Evolutionary conservation across 92 coral and sea anemone genomes (phyloP).

Genomic region (Virgularia gustaviana): DNA sequence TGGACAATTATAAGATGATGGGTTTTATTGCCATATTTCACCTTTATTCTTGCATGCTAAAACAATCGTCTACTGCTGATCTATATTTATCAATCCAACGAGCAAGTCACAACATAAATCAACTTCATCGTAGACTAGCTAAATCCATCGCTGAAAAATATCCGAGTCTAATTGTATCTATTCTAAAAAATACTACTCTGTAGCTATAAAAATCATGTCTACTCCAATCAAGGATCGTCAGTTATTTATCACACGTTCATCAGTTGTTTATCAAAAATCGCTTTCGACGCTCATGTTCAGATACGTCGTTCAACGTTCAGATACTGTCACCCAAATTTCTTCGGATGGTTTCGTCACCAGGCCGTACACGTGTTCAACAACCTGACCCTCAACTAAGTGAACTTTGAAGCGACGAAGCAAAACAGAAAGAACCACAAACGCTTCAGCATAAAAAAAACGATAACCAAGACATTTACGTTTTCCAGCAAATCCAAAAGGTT

Average conservation of each 20-base stretch:
- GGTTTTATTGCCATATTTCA: too few relatives aligned
- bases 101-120: too few relatives aligned
- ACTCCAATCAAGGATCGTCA: not conserved
- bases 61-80: too few relatives aligned
- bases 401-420: conserved; percentile 75
- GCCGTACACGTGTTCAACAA: conserved; percentile 66
- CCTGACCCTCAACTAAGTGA: conserved; percentile 78
- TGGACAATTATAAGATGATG: too few relatives aligned
- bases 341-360: conserved; percentile 83
- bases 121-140: too few relatives aligned
- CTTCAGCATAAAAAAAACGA: conserved; percentile 83
- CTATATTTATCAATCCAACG: too few relatives aligned
- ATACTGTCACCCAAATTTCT: conserved; percentile 80
- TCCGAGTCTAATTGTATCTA: too few relatives aligned
- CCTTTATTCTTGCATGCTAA: too few relatives aligned
- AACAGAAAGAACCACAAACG: conserved; percentile 75
- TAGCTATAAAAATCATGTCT: too few relatives aligned
- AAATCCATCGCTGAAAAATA: too few relatives aligned
- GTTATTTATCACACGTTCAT: not conserved
- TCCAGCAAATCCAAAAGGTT: conserved; percentile 98
- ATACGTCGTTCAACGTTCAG: conserved; percentile 26
- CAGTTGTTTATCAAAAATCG: not conserved
- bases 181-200: too few relatives aligned
- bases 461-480: conserved; percentile 95
- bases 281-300: too few relatives aligned